Percentiles rank a stretch among this genome's conserved stretches.
These are phyloP conservation scores for Creontiades dilutus DNA, from an alignment of 2,888 invertebrate species.

Conservation along the genomic window DNA sequence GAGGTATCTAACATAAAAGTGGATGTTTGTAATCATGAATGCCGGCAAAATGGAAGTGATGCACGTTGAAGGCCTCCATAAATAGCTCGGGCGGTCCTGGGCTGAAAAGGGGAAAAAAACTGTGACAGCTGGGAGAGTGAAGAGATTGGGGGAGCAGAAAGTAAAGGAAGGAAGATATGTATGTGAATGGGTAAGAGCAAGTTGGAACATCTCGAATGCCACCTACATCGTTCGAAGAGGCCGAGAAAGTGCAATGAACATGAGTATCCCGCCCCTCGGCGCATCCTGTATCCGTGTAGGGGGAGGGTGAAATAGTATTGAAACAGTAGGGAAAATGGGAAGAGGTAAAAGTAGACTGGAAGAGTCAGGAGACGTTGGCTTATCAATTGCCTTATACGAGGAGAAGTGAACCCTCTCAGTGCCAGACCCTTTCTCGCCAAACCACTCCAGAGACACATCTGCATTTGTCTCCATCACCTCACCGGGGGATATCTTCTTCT, in stretches of 20 bases:
- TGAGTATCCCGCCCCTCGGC: slow-evolving; percentile 9
- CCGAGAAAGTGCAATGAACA: slow-evolving; percentile 47
- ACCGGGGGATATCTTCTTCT: slow-evolving; percentile 47
- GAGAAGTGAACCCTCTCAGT: slow-evolving; percentile 12
- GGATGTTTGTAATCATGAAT: too few relatives aligned
- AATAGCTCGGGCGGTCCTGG: too few relatives aligned
- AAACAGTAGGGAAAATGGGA: slow-evolving; percentile 35
- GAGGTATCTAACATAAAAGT: too few relatives aligned
- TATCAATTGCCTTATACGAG: slow-evolving; percentile 22
- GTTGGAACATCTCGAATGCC: slow-evolving; percentile 5
- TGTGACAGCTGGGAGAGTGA: not conserved
- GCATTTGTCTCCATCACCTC: slow-evolving; percentile 59
- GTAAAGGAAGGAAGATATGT: slow-evolving; percentile 51
- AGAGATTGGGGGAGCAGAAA: not conserved
- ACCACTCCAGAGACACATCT: slow-evolving; percentile 49
- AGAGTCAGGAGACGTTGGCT: slow-evolving; percentile 26
- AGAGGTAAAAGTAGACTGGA: slow-evolving; percentile 47
- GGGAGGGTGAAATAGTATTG: not conserved
- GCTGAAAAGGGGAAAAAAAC: not conserved
- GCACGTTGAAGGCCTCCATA: not conserved
- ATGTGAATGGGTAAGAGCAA: slow-evolving; percentile 22
- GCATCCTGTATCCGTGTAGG: not conserved
- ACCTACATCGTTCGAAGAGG: not conserved
- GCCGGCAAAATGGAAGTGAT: not conserved
- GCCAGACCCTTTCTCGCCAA: not conserved